Percentiles rank a stretch among this genome's conserved stretches.
Evolutionary conservation across 2,113 vertebrate species (phyloP).

Genomic region (Cariama cristata): DNA sequence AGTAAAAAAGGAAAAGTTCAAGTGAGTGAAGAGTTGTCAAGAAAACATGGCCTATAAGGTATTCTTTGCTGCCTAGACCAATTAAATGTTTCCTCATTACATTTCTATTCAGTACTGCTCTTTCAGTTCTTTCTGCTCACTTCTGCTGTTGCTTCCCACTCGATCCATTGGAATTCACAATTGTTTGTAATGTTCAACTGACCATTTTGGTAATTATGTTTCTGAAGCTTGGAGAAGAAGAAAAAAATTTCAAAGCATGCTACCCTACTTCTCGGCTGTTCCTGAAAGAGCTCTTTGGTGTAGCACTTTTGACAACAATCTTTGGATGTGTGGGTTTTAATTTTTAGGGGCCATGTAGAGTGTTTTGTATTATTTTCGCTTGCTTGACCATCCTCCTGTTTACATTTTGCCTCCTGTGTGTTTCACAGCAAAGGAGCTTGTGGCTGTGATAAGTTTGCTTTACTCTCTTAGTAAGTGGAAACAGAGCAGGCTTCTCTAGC

Average conservation of each 20-base stretch:
- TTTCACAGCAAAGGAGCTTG: not conserved
- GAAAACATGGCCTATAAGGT: not conserved
- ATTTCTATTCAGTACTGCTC: not conserved
- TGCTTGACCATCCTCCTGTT: not conserved
- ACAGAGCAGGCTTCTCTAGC: not conserved
- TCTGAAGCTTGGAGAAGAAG: not conserved
- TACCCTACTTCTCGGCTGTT: not conserved
- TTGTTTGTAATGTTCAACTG: not conserved
- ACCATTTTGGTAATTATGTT: not conserved
- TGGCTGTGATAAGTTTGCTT: not conserved
- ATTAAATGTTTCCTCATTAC: not conserved
- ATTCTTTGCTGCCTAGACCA: not conserved
- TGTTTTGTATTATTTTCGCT: not conserved
- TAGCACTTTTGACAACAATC: not conserved
- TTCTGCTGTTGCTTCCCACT: not conserved
- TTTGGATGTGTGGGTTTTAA: not conserved
- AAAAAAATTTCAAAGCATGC: fast-evolving
- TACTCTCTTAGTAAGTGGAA: not conserved
- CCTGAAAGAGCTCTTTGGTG: not conserved
- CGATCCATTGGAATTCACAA: not conserved
- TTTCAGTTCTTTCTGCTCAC: not conserved
- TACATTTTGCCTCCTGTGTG: not conserved
- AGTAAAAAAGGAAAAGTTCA: not conserved
- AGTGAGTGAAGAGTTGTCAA: not conserved
- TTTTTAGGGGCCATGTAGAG: not conserved